Conservation (phyloP, 2,797 vertebrate species). For the Sarcophilus harrisii region DNA sequence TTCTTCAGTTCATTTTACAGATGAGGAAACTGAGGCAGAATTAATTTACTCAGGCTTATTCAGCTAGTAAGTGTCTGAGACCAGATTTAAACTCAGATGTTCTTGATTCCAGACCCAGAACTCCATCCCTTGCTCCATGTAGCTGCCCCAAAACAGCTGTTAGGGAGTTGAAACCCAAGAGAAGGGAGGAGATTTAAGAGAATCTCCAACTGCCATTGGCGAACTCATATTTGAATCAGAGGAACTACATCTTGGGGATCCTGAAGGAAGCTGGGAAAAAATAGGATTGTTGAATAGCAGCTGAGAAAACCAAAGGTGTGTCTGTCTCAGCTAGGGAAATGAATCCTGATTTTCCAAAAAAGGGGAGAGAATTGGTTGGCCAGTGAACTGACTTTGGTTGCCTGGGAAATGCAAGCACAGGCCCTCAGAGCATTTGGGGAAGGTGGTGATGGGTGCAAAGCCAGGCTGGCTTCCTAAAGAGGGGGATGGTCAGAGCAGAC, state of each 20-base stretch:
- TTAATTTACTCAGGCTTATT: neutral
- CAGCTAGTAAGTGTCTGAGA: neutral
- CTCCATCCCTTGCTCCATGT: neutral
- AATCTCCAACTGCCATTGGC: neutral
- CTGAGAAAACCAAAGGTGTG: neutral
- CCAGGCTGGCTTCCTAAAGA: neutral
- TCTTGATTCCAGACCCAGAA: neutral
- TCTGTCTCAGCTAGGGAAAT: neutral
- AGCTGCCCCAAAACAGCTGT: neutral
- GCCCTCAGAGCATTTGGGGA: neutral
- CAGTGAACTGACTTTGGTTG: neutral
- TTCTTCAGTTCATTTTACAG: neutral
- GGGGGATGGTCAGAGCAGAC: neutral
- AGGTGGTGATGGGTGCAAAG: neutral
- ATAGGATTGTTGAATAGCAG: neutral
- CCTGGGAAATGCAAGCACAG: neutral
- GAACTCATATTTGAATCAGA: neutral
- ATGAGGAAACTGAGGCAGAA: neutral
- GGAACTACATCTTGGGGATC: neutral
- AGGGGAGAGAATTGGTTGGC: neutral
- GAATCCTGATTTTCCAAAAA: neutral
- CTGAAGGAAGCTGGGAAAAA: neutral
- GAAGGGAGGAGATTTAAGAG: neutral
- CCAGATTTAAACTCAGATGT: neutral
- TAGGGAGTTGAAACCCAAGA: neutral